Evolutionary conservation across 2,888 invertebrate genomes (phyloP), one percentile per base, ranked within the genome.

Genomic region (Parnassius smintheus): DNA sequence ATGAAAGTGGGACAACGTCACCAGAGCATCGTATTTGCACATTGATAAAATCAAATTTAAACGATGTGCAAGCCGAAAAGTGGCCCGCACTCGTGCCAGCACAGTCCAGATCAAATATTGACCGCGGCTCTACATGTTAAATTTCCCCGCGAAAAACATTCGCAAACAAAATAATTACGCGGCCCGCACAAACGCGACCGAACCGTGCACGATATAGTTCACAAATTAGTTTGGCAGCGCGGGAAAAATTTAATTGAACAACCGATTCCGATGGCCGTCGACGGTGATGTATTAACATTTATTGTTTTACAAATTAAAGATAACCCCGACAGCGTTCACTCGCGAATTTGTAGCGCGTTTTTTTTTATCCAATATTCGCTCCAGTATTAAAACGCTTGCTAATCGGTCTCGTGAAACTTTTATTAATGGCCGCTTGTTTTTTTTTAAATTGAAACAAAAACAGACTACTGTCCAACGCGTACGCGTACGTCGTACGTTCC

Each of bases 231-330:
- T 84, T 83, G 86, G 81, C 83, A 78, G 73, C 72, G 73, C 70
- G 50, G 59, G 74, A 81, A 83, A 90, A 86, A 86, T 83, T 86
- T 83, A 86, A 89, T 88, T 85, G 83, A 78, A 85, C 78, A 74
- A 72, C 72, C 75, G 75, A 73, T 75, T 71, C 72, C 62, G 78
- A 68, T 78, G 71, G 70, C 66, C 68, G 69, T 64, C 67, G 61
- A 67, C 68, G 67, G 73, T 90, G 90, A 90, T 86, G 85, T 88
- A 89, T 90, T 88, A 87, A 89, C 87, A 89, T 89, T 90, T 89
- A 90, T 91, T 90, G 89, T 84, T 86, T 89, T 83, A 85, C 88
- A 87, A 87, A 89, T 89, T 90, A 86, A 90, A 92, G 86, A 86
- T 87, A 82, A 82, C 83, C 74, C 74, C 77, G 75, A 76, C 75